Percentiles rank a stretch among this genome's conserved stretches.
These are phyloP conservation scores for Dinoponera quadriceps DNA, from an alignment of 1,140 invertebrate species.

Conservation along the genomic window DNA sequence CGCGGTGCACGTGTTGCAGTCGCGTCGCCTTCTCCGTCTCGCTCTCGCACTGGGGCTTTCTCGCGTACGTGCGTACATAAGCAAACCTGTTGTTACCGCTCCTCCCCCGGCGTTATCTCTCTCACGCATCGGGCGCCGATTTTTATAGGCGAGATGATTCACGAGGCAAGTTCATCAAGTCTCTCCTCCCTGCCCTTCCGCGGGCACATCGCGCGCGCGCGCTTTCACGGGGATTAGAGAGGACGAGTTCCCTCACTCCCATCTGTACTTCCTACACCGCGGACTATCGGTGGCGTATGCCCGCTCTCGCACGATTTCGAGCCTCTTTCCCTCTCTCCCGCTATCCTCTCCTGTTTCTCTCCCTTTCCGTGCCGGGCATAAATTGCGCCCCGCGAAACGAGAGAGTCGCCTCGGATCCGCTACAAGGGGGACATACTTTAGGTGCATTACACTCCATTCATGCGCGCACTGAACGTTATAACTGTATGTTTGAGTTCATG, in stretches of 20 bases:
- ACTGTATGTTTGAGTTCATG: constrained; percentile 50
- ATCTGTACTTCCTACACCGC: constrained; percentile 30
- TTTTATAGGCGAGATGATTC: constrained; percentile 81
- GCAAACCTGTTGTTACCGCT: constrained; percentile 83
- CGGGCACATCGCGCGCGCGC: constrained; percentile 47
- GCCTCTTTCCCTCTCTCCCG: background rate
- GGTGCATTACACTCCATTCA: constrained; percentile 55
- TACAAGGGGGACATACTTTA: constrained; percentile 50
- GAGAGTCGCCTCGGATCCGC: constrained; percentile 21
- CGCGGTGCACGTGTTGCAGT: constrained; percentile 62
- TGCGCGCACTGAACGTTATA: constrained; percentile 37
- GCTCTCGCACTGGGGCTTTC: background rate
- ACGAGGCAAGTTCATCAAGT: constrained; percentile 83
- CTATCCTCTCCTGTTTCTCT: too few species aligned
- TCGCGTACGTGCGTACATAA: constrained; percentile 67
- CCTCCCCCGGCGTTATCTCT: constrained; percentile 79
- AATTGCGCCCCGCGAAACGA: constrained; percentile 28
- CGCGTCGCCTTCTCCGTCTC: constrained; percentile 37
- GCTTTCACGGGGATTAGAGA: constrained; percentile 77
- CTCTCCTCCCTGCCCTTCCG: constrained; percentile 67
- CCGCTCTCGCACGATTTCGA: constrained; percentile 38
- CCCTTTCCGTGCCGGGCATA: background rate
- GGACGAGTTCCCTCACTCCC: constrained; percentile 36
- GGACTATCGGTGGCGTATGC: constrained; percentile 37
- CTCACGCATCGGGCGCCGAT: constrained; percentile 80